Evolutionary conservation across 2,888 invertebrate genomes (phyloP).

Genomic region (Limnephilus marmoratus): DNA sequence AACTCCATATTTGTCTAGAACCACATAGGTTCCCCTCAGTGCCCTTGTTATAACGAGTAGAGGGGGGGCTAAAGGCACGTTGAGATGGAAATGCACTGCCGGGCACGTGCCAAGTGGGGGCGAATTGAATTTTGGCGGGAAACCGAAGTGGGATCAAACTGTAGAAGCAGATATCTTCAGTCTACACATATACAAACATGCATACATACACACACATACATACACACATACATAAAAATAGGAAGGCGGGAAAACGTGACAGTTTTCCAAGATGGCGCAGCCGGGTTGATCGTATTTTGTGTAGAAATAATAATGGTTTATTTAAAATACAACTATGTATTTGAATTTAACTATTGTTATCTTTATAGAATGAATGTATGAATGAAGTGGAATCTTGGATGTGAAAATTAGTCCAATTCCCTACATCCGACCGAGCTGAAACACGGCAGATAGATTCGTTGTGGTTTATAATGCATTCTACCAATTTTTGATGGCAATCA

Average conservation of each 20-base stretch:
- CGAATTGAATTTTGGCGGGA: slow-evolving; percentile 7
- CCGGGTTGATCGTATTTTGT: no score
- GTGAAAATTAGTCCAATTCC: no score
- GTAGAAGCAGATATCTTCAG: neutral
- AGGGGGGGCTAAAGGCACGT: neutral
- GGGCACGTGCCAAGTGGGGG: neutral
- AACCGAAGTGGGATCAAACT: neutral
- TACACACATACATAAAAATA: no score
- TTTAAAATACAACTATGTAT: no score
- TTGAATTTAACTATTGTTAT: no score
- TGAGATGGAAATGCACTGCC: neutral
- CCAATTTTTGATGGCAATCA: no score
- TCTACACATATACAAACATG: neutral
- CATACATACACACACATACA: neutral
- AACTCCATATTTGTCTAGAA: neutral
- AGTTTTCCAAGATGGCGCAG: neutral
- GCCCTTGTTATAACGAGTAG: neutral
- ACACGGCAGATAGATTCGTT: no score
- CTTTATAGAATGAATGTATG: no score
- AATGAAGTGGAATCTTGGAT: no score
- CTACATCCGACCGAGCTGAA: no score
- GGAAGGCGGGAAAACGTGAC: slow-evolving; percentile 8
- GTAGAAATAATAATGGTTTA: no score
- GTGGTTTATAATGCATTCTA: no score
- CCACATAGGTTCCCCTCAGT: neutral